Evolutionary conservation across 2,888 invertebrate genomes (phyloP).

Genomic region (Diarsia brunnea): DNA sequence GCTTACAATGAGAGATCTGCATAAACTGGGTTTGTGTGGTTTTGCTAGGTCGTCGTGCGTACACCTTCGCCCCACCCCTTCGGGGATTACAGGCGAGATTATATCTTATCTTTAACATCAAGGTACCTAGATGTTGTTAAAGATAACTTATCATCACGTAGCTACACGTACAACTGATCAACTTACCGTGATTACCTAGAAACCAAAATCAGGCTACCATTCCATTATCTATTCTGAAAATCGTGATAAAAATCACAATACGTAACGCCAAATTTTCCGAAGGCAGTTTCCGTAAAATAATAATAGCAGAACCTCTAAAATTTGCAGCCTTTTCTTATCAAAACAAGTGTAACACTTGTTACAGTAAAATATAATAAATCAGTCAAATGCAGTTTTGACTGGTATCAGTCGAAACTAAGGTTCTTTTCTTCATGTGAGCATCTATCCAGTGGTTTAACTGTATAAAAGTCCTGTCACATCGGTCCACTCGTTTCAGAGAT

Average conservation of each 20-base stretch:
- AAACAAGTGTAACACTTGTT: background rate
- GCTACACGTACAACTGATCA: background rate
- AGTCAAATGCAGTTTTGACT: background rate
- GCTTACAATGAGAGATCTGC: no score
- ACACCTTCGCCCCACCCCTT: no score
- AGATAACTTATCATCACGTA: no score
- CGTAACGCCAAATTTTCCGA: conserved; percentile 7
- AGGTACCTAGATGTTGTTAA: no score
- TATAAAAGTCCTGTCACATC: no score
- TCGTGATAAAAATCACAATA: conserved; percentile 4
- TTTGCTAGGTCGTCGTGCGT: no score
- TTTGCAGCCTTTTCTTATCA: conserved; percentile 9
- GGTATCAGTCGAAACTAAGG: background rate
- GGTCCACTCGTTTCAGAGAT: no score
- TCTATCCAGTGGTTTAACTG: no score
- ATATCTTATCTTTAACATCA: background rate
- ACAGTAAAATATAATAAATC: background rate
- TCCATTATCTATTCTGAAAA: background rate
- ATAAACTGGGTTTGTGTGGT: no score
- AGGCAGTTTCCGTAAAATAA: conserved; percentile 1
- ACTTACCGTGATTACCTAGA: background rate
- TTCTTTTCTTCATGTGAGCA: no score
- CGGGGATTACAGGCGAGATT: background rate
- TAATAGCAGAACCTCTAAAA: background rate
- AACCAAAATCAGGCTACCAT: background rate